phyloP scores from a whole-genome alignment of 2,113 vertebrate genomes.

The Amphiprion percula region DNA sequence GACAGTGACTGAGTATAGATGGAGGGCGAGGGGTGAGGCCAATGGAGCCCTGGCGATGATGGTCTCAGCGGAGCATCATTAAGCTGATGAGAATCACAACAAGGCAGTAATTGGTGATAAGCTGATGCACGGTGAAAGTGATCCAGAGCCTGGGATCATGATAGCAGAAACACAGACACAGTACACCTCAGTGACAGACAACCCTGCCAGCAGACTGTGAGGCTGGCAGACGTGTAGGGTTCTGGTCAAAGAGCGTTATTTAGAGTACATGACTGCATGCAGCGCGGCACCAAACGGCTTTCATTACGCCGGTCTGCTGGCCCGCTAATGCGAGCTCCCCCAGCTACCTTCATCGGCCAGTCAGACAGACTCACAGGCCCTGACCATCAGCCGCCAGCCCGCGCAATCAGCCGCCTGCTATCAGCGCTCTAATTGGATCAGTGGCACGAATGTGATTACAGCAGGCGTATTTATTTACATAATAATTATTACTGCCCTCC shows the following conservation, averaged over 20 bases:
- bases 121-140: constrained; percentile 80
- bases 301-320: constrained; percentile 72
- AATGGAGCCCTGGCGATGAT: constrained; percentile 47
- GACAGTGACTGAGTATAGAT: constrained; percentile 27
- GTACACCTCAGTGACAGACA: constrained; percentile 52
- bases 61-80: constrained; percentile 80
- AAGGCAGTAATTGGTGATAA: constrained; percentile 82
- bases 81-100: constrained; percentile 81
- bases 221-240: constrained; percentile 66
- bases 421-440: constrained; percentile 87
- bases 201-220: constrained; percentile 46
- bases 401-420: constrained; percentile 78
- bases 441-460: constrained; percentile 88
- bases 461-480: constrained; percentile 90
- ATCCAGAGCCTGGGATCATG: constrained; percentile 76
- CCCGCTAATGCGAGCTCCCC: constrained; percentile 66
- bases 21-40: constrained; percentile 44
- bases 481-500: constrained; percentile 89
- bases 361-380: constrained; percentile 78
- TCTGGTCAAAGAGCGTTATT: constrained; percentile 78
- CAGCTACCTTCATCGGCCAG: constrained; percentile 46
- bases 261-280: constrained; percentile 73
- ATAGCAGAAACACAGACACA: constrained; percentile 60
- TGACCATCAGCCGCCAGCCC: constrained; percentile 82
- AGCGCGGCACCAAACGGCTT: constrained; percentile 67